Evolutionary conservation across 2,113 vertebrate species (phyloP), one percentile per base, ranked within the genome.

Genomic region (Perccottus glenii): DNA sequence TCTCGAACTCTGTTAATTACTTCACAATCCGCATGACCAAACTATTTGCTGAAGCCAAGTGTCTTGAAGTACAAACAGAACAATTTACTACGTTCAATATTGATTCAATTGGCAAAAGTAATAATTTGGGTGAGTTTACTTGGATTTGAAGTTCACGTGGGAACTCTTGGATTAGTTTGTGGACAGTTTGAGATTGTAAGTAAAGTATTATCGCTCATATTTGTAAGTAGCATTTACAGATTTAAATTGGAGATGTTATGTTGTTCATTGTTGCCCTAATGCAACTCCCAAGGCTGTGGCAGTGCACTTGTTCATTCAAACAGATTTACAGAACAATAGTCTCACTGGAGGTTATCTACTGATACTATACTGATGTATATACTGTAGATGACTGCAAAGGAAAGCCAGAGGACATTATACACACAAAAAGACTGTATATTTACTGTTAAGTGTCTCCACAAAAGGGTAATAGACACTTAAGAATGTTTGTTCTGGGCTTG

Each of bases 21-120:
- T 88, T 93, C 63, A 76, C 68, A 91, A 92, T 91, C 89, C 62
- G 86, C 89, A 83, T 89, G 89, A 92, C 91, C 85, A 86, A 90
- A 87, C 78, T 72, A 87, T 89, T 90, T 85, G 63, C 73, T 57
- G 86, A 83, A 85, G 80, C 77, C 73, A 78, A 73, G 83, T 87
- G 75, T 76, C 56, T 69, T 40, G 38, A 62, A 80, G 67, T 55
- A 62, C 75, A 83, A 85, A 78, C 75, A 78, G 75, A 84, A 72
- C 53, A 84, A 70, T 88, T 80, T 70, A 60, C 45, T 57, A 56
- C 43, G 53, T 72, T 81, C 60, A 57, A 49, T 48, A 59, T 43
- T 75, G 61, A 67, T 67, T 73, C 43, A 45, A 68, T 36, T 61
- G 44, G 43, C 62, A 60, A 66, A 40, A 63, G 42, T 52, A 62